Evolutionary conservation across 2,888 invertebrate genomes (phyloP), one percentile per base, ranked within the genome.

Genomic region (Sturmia bella): DNA sequence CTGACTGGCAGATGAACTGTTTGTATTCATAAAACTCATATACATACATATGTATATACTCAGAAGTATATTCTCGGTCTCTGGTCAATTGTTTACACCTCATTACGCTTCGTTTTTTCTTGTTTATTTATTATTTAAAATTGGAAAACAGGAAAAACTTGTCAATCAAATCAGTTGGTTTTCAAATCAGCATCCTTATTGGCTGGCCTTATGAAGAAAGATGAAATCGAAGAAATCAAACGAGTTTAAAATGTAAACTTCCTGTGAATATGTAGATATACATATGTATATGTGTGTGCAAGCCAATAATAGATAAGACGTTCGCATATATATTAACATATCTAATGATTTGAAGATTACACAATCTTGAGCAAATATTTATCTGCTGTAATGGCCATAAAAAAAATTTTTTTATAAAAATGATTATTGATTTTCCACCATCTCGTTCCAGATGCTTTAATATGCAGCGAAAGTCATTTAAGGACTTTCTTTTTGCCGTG

Each of bases 81-180:
- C n/a, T 21, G 52, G 66, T 59, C 66, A 73, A 68, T 79, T 73
- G 72, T 78, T 66, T 45, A 73, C 72, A 66, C 73, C 32, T 73
- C 72, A 73, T 77, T 82, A 78, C 41, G n/a, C 64, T 37, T 41
- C n/a, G 48, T 21, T 43, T 57, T 41, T 63, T 4, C 1, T 9
- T 54, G 43, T 32, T 7, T 32, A 7, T 27, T 19, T 52, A 11
- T 15, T 24, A 32, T 3, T 27, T 15, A 3, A 3, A 54, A 68
- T 7, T 17, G 24, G 5, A 48, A 45, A 54, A 48, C 4, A 56
- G 12, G 9, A 32, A 21, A 78, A 66, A 66, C 78, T 66, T 70
- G 78, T 59, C 82, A 82, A 78, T 82, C 82, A 78, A 77, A 72
- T 12, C n/a, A n/a, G 24, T 39, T 68, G 57, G 57, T 61, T 73